phyloP scores from a whole-genome alignment of 1,140 invertebrate species.

The Hylaeus volcanicus region DNA sequence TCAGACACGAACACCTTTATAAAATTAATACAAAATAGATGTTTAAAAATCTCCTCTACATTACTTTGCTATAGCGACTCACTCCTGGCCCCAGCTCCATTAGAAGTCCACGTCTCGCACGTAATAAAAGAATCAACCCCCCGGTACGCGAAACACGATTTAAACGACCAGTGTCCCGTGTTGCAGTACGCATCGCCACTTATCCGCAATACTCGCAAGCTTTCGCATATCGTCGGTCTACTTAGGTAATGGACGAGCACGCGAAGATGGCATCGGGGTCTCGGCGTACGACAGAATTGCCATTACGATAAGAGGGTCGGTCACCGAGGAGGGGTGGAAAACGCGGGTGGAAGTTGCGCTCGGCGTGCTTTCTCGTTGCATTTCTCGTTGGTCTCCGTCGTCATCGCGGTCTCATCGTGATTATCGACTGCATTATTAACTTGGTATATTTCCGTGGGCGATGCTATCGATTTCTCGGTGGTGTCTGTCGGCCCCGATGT shows the following conservation, averaged over 20 bases:
- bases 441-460: slow-evolving; percentile 69
- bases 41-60: no score
- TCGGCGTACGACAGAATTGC: background rate
- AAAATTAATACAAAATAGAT: no score
- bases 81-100: no score
- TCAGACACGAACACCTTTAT: no score
- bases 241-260: slow-evolving; percentile 13
- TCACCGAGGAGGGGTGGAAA: background rate
- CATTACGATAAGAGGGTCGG: slow-evolving; percentile 16
- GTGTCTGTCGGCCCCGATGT: slow-evolving; percentile 64
- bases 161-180: background rate
- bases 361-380: background rate
- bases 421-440: slow-evolving; percentile 75
- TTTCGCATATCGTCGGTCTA: slow-evolving; percentile 31
- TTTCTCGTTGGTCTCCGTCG: background rate
- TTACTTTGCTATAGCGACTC: no score
- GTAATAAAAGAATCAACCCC: no score
- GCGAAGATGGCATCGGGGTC: slow-evolving; percentile 12
- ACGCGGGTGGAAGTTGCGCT: background rate
- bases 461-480: slow-evolving; percentile 64
- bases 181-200: background rate
- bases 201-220: slow-evolving; percentile 10
- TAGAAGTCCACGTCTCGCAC: no score
- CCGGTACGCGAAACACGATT: background rate
- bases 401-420: slow-evolving; percentile 33